Percentiles rank a stretch among this genome's conserved stretches.
These are phyloP conservation scores for Corynorhinus townsendii DNA, from an alignment of 2,113 vertebrate genomes.

Conservation along the genomic window DNA sequence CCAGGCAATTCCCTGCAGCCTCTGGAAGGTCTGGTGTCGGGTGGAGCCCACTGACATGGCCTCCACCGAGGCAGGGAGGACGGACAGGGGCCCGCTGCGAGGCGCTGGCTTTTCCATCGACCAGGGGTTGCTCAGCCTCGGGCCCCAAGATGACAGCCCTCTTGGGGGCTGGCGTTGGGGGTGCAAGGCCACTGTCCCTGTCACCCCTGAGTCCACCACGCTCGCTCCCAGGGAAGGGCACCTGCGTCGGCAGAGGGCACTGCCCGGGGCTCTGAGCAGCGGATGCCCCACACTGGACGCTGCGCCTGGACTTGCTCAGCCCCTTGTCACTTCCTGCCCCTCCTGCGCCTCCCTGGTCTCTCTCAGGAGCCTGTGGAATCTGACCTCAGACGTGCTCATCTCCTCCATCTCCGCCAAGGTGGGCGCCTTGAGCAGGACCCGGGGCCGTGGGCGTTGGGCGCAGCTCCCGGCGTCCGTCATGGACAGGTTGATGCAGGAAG, in stretches of 20 bases:
- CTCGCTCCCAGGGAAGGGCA: not conserved
- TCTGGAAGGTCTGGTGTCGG: not conserved
- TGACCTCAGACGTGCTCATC: slow-evolving; percentile 93
- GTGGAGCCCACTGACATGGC: not conserved
- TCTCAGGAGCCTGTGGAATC: not conserved
- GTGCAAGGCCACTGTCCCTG: not conserved
- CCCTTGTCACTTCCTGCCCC: not conserved
- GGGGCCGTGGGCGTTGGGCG: slow-evolving; percentile 74
- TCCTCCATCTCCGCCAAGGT: slow-evolving; percentile 98
- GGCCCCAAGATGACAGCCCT: not conserved
- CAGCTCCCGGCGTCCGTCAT: slow-evolving; percentile 49
- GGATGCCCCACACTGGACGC: too few relatives aligned
- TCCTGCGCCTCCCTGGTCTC: not conserved
- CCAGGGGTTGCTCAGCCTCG: too few relatives aligned
- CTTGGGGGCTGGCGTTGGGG: not conserved
- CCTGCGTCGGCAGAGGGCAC: not conserved
- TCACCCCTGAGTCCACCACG: not conserved
- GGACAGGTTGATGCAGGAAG: slow-evolving; percentile 93
- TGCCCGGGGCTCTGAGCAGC: not conserved
- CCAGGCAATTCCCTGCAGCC: not conserved
- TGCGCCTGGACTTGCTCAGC: fast-evolving
- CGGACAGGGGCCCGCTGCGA: fast-evolving
- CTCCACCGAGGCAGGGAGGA: too few relatives aligned
- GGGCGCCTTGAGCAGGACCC: slow-evolving; percentile 92
- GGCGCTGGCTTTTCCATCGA: not conserved